Evolutionary conservation across 2,888 invertebrate species (phyloP), one percentile per base, ranked within the genome.

Genomic region (Morpho achilles): DNA sequence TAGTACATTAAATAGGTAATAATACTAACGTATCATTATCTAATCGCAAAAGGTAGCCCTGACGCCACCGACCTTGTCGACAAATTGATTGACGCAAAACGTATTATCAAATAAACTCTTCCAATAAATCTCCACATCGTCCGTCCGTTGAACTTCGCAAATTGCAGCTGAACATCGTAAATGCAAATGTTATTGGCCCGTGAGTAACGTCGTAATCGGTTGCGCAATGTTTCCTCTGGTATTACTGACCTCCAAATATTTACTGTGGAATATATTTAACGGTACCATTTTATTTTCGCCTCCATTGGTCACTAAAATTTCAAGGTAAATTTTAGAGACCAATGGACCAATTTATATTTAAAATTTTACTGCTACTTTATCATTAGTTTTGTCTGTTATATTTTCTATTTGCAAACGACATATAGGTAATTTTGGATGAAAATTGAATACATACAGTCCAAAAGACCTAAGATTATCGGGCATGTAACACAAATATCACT

Each of bases 101-200:
- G 10, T 22, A 41, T 54, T 62, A 66, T 61, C 60, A 58, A 44
- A 57, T 42, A 39, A 59, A 61, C 57, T 63, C 50, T 58, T 62
- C 58, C 54, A 64, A 65, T 69, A 69, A 69, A 68, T 69, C 59
- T 50, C 50, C 58, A 56, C 61, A 66, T 69, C 67, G 68, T 69
- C 62, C 60, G 70, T 61, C 55, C 69, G 59, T 63, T 67, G 69
- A 69, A 72, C 70, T 67, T 62, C 44, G 58, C 49, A 53, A 52
- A 48, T 45, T 51, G 53, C 47, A 51, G 43, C 41, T 40, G 48
- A 40, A n/a, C 44, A 48, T 58, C 53, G 51, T 39, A 44, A 44
- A 47, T 49, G 49, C 49, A 51, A 42, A 58, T 61, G 56, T 56
- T 59, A 60, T 56, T 60, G 53, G 46, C 56, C 60, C 56, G 51